Evolutionary conservation across 2,797 vertebrate genomes (phyloP).

Genomic region (Chaetodon trifasciatus): DNA sequence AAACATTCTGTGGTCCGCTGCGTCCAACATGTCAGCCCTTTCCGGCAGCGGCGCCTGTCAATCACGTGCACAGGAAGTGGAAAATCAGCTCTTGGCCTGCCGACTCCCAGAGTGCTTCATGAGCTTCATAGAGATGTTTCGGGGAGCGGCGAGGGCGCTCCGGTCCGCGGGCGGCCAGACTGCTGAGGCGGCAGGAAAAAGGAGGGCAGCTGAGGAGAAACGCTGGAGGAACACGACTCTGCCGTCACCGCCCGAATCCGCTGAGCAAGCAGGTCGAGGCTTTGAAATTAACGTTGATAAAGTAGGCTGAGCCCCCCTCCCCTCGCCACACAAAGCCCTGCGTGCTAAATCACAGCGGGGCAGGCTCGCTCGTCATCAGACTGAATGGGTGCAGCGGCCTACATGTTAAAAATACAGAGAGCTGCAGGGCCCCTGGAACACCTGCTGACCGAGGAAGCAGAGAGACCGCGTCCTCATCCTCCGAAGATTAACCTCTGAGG

Average conservation of each 20-base stretch:
- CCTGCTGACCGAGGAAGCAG: conserved; percentile 56
- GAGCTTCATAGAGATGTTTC: conserved; percentile 45
- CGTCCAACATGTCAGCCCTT: conserved; percentile 16
- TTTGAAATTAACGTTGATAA: conserved; percentile 82
- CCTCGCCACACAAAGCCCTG: conserved; percentile 34
- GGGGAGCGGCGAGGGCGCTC: conserved; percentile 1
- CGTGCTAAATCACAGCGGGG: conserved; percentile 78
- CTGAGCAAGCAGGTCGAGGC: conserved; percentile 77
- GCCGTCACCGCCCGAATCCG: conserved; percentile 36
- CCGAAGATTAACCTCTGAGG: not conserved
- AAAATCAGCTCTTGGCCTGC: conserved; percentile 39
- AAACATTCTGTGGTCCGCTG: conserved; percentile 34
- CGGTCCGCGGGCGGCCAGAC: conserved; percentile 42
- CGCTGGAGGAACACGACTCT: conserved; percentile 49
- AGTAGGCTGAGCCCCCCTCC: conserved; percentile 64
- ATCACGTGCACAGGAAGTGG: conserved; percentile 67
- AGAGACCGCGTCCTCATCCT: conserved; percentile 34
- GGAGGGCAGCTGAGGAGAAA: conserved; percentile 65
- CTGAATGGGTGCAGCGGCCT: conserved; percentile 78
- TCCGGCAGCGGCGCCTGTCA: conserved; percentile 56
- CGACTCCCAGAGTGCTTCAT: conserved; percentile 3
- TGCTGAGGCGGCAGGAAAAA: conserved; percentile 73
- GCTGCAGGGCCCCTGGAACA: conserved; percentile 49
- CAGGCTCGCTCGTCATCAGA: conserved; percentile 63
- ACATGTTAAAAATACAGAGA: conserved; percentile 81